Percentiles rank a stretch among this genome's conserved stretches.
Conservation (phyloP, 1,140 invertebrate genomes). For the Ganaspis sp. region DNA sequence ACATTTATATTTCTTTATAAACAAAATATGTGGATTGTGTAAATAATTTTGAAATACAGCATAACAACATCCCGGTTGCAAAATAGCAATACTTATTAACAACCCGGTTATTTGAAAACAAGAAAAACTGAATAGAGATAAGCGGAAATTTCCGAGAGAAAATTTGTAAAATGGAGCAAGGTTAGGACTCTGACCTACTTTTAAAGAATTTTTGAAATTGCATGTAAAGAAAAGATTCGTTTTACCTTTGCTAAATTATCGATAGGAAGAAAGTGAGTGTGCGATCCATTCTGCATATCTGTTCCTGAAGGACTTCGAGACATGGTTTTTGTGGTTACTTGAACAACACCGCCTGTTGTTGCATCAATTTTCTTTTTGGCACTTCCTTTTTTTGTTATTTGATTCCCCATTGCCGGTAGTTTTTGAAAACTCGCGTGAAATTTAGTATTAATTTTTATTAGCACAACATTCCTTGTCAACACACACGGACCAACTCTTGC, state of each 20-base stretch:
- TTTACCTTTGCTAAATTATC: constrained; percentile 83
- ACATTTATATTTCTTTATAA: not conserved
- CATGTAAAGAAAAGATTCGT: constrained; percentile 42
- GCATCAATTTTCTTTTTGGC: constrained; percentile 45
- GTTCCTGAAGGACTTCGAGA: constrained; percentile 79
- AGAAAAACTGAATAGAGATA: constrained; percentile 24
- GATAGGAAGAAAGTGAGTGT: constrained; percentile 81
- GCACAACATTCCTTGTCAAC: not conserved
- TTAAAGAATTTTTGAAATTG: constrained; percentile 45
- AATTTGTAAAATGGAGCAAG: constrained; percentile 19
- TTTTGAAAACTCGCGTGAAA: not conserved
- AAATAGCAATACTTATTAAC: constrained; percentile 44
- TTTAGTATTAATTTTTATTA: not conserved
- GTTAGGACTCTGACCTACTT: not conserved
- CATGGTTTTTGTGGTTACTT: constrained; percentile 72
- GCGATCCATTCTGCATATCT: constrained; percentile 78
- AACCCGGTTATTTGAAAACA: not conserved
- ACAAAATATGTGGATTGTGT: not conserved
- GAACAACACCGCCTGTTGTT: constrained; percentile 36
- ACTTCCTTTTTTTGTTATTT: constrained; percentile 54
- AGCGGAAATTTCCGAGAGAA: constrained; percentile 32
- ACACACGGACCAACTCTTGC: not conserved
- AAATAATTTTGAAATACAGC: constrained; percentile 10
- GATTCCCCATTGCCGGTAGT: constrained; percentile 61
- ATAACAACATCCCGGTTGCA: constrained; percentile 36